Base-by-base conservation (phyloP, 1,140 invertebrate genomes). In the Polypedilum pembai region DNA sequence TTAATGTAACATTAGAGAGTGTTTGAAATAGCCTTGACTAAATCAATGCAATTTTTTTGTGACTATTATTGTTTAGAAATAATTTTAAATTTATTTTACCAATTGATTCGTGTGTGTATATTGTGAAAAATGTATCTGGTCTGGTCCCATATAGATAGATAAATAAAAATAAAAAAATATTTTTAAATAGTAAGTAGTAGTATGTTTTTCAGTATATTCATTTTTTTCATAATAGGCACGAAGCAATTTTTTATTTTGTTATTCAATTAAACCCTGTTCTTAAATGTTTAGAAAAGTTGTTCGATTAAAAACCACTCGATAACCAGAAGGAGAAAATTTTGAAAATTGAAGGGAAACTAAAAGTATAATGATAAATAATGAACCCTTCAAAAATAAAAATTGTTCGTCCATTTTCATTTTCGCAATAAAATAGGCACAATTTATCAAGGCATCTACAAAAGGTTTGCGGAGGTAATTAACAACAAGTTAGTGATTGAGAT, bases 381-480 rank as follows among this genome's bases (percentile, higher is more conserved):
- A n/a, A n/a, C n/a, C n/a, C 45, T n/a, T 56, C 45, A 56, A 56
- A 33, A 33, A 56, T 56, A 56, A 56, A 56, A 56, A 56, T 56
- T 56, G 45, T 56, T 56, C 45, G 45, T 56, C 45, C 45, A 56
- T 56, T 69, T 69, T 69, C 45, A 56, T 56, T 69, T 69, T 69
- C 20, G 17, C 65, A 69, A 69, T 69, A 69, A 69, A 69, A 69
- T 69, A 69, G 65, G 65, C 65, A 69, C 65, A 69, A 69, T 69
- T 69, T 8, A 20, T 69, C 18, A 69, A 69, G 65, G 65, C 65
- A 69, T 69, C 65, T 69, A 69, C 65, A 69, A 69, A 69, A 69
- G 65, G 65, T 69, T 8, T 69, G 8, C 8, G 65, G 65, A 69
- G 65, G 65, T 69, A 69, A 69, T 69, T 69, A 69, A 69, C 65